Evolutionary conservation across 2,113 vertebrate genomes (phyloP), one percentile per base, ranked within the genome.

Genomic region (Tympanuchus pallidicinctus): DNA sequence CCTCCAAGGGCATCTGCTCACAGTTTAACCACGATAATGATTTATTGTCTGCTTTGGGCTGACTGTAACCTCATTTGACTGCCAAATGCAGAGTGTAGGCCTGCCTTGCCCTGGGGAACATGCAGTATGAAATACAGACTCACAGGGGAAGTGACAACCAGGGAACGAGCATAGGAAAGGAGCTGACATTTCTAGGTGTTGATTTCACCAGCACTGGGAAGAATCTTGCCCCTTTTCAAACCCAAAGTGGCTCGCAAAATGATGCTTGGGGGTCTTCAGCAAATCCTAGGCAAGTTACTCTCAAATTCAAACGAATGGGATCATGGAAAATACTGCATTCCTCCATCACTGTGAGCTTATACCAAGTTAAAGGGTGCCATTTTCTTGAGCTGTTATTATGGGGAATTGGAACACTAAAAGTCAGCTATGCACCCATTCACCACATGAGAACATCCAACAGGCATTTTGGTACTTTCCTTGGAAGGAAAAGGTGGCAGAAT

Each of bases 1-100:
- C 16, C 92, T 95, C 87, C 92, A 95, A 78, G 90, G 92, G 45
- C 79, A 82, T 88, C 71, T 85, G 86, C 87, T 94, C 71, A 9
- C 73, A 42, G 75, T 5, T 63, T 36, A 74, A 78, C 83, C 71
- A 50, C 43, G 87, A 57, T 45, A 34, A 74, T 85, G 92, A 94
- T 92, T 94, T 88, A 90, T 78, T 71, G 80, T 65, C 83, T 82
- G 71, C 50, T 85, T 42, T 66, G 50, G 79, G 66, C 83, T 81
- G 86, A 65, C 32, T 60, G 64, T 9, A 70, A 85, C 60, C 61
- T 60, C 36, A 4, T 18, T 63, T 22, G 50, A 20, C 54, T 90
- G 89, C 86, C 61, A 94, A 88, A 54, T 5, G 80, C 79, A 65
- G 70, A 65, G 70, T 21, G n/a, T 43, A 13, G 75, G 15, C 75